Evolutionary conservation across 2,888 invertebrate species (phyloP), one percentile per base, ranked within the genome.

Genomic region (Drosophila parthenogenetica): DNA sequence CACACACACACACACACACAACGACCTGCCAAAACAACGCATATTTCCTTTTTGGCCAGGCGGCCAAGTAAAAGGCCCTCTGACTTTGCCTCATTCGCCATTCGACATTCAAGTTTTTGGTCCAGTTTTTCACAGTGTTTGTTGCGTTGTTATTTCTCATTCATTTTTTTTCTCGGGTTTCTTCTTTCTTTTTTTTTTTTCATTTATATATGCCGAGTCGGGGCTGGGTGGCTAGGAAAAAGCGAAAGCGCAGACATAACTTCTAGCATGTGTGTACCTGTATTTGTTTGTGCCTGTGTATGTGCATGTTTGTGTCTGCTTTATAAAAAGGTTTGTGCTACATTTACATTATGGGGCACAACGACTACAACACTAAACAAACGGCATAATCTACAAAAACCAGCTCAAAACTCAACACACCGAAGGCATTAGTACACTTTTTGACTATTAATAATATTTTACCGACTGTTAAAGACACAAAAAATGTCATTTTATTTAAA

Each of bases 271-370:
- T 69, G 74, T 73, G 78, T 51, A 55, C 53, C 71, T 48, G 50
- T 71, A 11, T 42, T 22, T 54, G 39, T 77, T 54, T 55, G 58
- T 51, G 17, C 59, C 32, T 48, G 53, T 53, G 48, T 32, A 17
- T 40, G 40, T 25, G 14, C 2, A 25, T 59, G 40, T 40, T 58
- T 70, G 68, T 87, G 72, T 65, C 77, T 58, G 75, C 68, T 83
- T 82, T 79, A 77, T 81, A 89, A 89, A 89, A 86, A 86, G 89
- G 85, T 87, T 89, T 86, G 85, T 85, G 89, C 85, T 85, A 85
- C 85, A 85, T 85, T 85, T 85, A 89, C 85, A 85, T 85, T 85
- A 85, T 89, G 77, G 77, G 77, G 77, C 73, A 70, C 71, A 71
- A 54, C 87, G 73, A 79, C 87, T 84, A 81, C 79, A 82, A 79